Percentiles rank a stretch among this genome's conserved stretches.
These are phyloP conservation scores for Acyrthosiphon pisum DNA, from an alignment of 1,140 invertebrate genomes.

Conservation along the genomic window DNA sequence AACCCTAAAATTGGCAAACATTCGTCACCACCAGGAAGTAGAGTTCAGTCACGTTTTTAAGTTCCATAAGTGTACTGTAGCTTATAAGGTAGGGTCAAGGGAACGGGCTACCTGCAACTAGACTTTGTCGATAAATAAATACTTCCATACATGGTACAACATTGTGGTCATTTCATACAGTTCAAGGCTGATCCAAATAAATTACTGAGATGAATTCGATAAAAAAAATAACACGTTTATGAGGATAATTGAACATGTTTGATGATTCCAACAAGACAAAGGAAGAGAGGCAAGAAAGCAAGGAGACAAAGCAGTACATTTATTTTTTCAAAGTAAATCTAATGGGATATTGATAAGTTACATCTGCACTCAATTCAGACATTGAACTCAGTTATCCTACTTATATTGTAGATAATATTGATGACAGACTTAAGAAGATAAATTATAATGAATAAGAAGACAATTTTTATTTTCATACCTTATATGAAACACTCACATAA, in stretches of 20 bases:
- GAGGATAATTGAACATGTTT: slow-evolving; percentile 18
- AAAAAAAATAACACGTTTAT: not conserved
- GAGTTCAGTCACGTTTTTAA: slow-evolving; percentile 44
- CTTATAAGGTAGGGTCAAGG: slow-evolving; percentile 53
- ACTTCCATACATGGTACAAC: slow-evolving; percentile 42
- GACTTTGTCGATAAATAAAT: slow-evolving; percentile 25
- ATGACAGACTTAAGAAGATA: not conserved
- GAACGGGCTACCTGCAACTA: not conserved
- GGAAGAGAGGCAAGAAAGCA: not conserved
- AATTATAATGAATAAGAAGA: not conserved
- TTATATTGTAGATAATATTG: not conserved
- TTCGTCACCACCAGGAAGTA: slow-evolving; percentile 36
- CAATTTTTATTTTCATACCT: not conserved
- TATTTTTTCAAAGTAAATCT: not conserved
- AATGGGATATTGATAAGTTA: not conserved
- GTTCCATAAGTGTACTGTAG: not conserved
- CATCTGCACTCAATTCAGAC: not conserved
- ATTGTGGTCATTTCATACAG: slow-evolving; percentile 46
- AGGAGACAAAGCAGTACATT: not conserved
- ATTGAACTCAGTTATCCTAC: not conserved
- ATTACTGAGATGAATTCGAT: slow-evolving; percentile 28
- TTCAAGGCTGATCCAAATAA: slow-evolving; percentile 54
- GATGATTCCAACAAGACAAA: not conserved
- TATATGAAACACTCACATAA: not conserved
- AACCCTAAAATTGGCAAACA: slow-evolving; percentile 1